Evolutionary conservation across 2,113 vertebrate genomes (phyloP).

Genomic region (Oreocharis arfaki): DNA sequence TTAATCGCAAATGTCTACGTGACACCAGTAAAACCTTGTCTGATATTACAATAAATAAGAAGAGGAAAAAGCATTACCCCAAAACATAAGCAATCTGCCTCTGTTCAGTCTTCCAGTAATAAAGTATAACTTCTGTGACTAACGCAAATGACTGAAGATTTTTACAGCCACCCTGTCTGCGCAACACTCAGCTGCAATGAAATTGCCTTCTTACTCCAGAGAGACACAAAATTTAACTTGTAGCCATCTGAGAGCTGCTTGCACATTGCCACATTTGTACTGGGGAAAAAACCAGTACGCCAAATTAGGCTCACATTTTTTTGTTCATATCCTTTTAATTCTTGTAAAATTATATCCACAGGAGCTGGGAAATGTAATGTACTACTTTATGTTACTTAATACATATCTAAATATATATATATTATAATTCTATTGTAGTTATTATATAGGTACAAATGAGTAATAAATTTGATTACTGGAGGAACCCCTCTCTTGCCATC

Average conservation of each 20-base stretch:
- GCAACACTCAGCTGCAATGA: background rate
- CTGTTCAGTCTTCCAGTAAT: slow-evolving; percentile 7
- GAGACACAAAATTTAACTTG: slow-evolving; percentile 40
- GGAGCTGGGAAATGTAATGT: background rate
- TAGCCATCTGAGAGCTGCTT: background rate
- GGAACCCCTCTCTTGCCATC: background rate
- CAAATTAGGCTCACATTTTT: background rate
- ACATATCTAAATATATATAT: too few relatives aligned
- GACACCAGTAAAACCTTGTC: background rate
- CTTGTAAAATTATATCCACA: background rate
- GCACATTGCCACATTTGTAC: background rate
- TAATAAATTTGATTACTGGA: background rate
- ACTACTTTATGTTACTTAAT: background rate
- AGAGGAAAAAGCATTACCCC: background rate
- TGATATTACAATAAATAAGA: slow-evolving; percentile 23
- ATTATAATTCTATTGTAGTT: background rate
- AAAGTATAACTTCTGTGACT: slow-evolving; percentile 12
- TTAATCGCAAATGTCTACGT: background rate
- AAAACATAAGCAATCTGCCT: background rate
- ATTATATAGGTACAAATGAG: background rate
- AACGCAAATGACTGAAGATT: slow-evolving; percentile 11
- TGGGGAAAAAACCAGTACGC: background rate
- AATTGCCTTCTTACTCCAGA: slow-evolving; percentile 23
- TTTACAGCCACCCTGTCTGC: slow-evolving; percentile 1
- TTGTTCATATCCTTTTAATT: background rate